Base-by-base conservation (phyloP, 2,888 invertebrate species). In the Tyria jacobaeae region DNA sequence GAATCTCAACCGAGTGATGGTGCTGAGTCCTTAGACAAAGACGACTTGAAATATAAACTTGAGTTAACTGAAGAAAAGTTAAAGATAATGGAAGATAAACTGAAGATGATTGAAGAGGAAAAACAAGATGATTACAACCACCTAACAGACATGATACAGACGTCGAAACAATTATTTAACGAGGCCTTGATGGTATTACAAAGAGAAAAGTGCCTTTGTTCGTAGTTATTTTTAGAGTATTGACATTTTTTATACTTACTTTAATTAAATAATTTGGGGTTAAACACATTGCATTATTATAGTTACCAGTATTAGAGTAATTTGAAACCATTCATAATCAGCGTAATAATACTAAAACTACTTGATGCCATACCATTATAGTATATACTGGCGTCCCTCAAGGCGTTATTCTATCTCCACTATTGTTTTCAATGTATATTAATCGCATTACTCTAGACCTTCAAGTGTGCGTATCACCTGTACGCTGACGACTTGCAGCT, bases 21-120 rank as follows among this genome's bases (percentile, higher is more conserved):
- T 31, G 80, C 82, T 27, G 90, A 90, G n/a, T 59, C 61, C 49
- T 70, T 91, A 7, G 92, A 92, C 53, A 90, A 85, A 78, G 92
- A 92, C 34, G 92, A 90, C 59, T 75, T 94, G 12, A 91, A 87
- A 80, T 93, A 83, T 70, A 94, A 89, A 77, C 81, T 96, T 58
- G 95, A 96, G 79, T 84, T 96, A 59, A 94, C 96, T 0, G 95
- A 96, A 76, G 96, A 96, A 84, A 95, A 95, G 75, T 90, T 96
- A 48, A 95, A 95, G 80, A 95, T 95, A 21, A 87, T 96, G 81
- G 95, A 95, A 79, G 95, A 95, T 48, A 94, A 95, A 80, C 81
- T 96, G 44, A 94, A 94, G 76, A 95, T 96, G 81, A 91, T 96
- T 37, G 95, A 95, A 73, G 94, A 95, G 68, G 96, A 96, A 77